Evolutionary conservation across 2,888 invertebrate species (phyloP), one percentile per base, ranked within the genome.

Genomic region (Agriotes lineatus): DNA sequence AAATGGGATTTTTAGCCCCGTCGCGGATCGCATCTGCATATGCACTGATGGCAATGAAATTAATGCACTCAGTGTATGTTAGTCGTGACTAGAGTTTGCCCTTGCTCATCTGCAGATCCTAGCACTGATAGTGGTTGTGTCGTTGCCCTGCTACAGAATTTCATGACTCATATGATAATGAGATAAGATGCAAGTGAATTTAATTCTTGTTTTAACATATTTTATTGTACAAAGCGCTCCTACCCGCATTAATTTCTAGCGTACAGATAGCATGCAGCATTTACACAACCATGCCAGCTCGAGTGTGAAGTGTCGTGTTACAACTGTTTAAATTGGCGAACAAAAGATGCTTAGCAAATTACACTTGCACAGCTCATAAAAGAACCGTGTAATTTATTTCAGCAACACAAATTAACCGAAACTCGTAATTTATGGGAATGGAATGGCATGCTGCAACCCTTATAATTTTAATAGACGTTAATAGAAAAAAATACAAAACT

Each of bases 71-170:
- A 75, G 76, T 73, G 77, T 78, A 77, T 75, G 76, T 70, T 73
- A 70, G 75, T 78, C 78, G 78, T 79, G 78, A 78, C 77, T 77
- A 68, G 73, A 71, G 72, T 70, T 57, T 78, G 75, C 78, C 75
- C 76, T 78, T 78, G 76, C 76, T 76, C 78, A 78, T 78, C 77
- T 74, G 75, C 76, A 70, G 78, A 79, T 79, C 76, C 73, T 72
- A 65, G 70, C 71, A 70, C 73, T 76, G 66, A 70, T 66, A 66
- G 19, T 25, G 35, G 44, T 35, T 60, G 56, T 64, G 72, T 70
- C 73, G 73, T 72, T 74, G 72, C 68, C 73, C 74, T 69, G 69
- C 66, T 71, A 65, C 69, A 72, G 69, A 70, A 74, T 74, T 70
- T 64, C 71, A 74, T 72, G 74, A 74, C 64, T 74, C 74, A 74